Evolutionary conservation across 1,140 invertebrate genomes (phyloP).

Genomic region (Plutomurus gul): DNA sequence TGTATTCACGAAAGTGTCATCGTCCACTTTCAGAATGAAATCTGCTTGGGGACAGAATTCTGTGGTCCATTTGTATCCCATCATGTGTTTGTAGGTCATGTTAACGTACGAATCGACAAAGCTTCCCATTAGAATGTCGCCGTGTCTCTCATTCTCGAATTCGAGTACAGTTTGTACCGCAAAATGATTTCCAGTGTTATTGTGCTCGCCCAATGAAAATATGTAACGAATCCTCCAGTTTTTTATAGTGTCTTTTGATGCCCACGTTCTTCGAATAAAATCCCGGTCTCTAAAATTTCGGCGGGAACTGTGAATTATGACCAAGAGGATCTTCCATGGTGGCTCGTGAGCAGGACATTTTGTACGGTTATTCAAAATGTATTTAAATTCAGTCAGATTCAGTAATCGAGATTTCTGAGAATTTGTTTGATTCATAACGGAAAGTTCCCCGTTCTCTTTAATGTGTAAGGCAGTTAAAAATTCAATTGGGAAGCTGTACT

Average conservation of each 20-base stretch:
- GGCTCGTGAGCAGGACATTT: neutral
- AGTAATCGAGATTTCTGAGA: neutral
- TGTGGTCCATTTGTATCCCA: conserved; percentile 60
- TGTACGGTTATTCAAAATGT: neutral
- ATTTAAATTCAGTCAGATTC: neutral
- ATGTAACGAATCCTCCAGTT: neutral
- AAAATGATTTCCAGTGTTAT: conserved; percentile 56
- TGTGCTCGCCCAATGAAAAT: conserved; percentile 56
- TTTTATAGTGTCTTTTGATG: neutral
- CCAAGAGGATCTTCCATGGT: neutral
- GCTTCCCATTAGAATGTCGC: conserved; percentile 56
- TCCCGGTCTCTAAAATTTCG: neutral
- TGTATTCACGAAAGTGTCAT: conserved; percentile 62
- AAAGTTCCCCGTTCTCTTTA: too few relatives aligned
- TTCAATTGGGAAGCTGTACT: too few relatives aligned
- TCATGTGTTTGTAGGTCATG: conserved; percentile 61
- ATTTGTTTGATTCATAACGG: neutral
- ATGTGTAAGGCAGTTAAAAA: too few relatives aligned
- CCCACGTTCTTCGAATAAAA: neutral
- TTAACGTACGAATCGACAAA: conserved; percentile 60
- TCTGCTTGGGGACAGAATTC: conserved; percentile 57
- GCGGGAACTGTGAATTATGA: neutral
- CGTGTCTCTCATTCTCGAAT: conserved; percentile 59
- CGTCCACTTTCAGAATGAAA: conserved; percentile 62
- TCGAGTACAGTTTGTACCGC: conserved; percentile 64